Evolutionary conservation across 2,113 vertebrate genomes (phyloP).

Genomic region (Etheostoma spectabile): DNA sequence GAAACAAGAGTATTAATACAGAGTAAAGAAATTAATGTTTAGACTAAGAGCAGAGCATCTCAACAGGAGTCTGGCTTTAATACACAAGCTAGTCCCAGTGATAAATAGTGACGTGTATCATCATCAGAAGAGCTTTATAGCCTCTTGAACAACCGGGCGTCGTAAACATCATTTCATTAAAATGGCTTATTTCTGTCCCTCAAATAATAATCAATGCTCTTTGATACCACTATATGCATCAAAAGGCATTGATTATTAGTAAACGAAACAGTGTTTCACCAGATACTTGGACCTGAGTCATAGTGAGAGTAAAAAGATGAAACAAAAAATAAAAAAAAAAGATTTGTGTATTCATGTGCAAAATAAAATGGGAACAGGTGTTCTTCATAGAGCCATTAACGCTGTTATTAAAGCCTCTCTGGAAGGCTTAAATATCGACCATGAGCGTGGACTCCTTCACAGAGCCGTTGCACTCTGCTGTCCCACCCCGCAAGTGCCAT

Average conservation of each 20-base stretch:
- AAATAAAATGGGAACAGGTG: conserved; percentile 17
- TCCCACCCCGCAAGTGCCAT: conserved; percentile 71
- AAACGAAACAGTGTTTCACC: conserved; percentile 22
- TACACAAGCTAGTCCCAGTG: conserved; percentile 29
- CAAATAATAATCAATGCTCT: conserved; percentile 43
- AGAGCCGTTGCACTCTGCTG: conserved; percentile 73
- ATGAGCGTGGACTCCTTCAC: conserved; percentile 77
- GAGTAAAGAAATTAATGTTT: conserved; percentile 38
- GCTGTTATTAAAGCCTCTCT: conserved; percentile 77
- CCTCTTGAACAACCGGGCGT: conserved; percentile 24
- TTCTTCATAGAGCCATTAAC: conserved; percentile 68
- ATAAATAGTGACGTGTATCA: conserved; percentile 44
- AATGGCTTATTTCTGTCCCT: conserved; percentile 36
- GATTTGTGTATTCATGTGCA: conserved; percentile 42
- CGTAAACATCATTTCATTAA: conserved; percentile 62
- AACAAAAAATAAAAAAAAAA: background rate
- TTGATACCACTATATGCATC: conserved; percentile 15
- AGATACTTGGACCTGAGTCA: conserved; percentile 16
- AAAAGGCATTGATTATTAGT: background rate
- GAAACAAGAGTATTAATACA: background rate
- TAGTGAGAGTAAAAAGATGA: conserved; percentile 34
- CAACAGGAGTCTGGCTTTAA: conserved; percentile 35
- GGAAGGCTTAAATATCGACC: conserved; percentile 79
- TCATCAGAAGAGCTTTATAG: conserved; percentile 42
- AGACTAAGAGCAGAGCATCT: conserved; percentile 25